Evolutionary conservation across 1,140 invertebrate genomes (phyloP).

Genomic region (Bombus fervidus): DNA sequence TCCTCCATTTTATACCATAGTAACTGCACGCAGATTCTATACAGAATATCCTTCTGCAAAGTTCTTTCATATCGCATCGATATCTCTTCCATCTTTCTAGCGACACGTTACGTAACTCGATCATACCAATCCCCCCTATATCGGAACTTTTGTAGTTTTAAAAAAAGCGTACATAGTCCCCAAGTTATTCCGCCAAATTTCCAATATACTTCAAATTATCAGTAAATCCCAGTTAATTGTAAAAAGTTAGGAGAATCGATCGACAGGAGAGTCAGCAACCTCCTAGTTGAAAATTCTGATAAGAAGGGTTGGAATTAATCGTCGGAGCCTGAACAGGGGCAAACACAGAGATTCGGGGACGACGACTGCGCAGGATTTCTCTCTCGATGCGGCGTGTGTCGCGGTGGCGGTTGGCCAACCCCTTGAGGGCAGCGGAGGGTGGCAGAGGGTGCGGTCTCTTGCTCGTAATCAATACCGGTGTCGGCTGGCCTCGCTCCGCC

Average conservation of each 20-base stretch:
- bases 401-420: slow-evolving; percentile 40
- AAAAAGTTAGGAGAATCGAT: neutral
- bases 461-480: slow-evolving; percentile 62
- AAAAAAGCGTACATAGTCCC: too few relatives aligned
- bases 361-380: slow-evolving; percentile 52
- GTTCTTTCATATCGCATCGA: neutral
- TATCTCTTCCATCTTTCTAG: neutral
- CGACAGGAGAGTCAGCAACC: neutral
- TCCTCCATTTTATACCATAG: slow-evolving; percentile 4
- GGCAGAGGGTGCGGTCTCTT: slow-evolving; percentile 61
- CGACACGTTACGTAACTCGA: too few relatives aligned
- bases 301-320: slow-evolving; percentile 1
- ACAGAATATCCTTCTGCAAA: neutral
- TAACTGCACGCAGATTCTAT: too few relatives aligned
- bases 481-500: slow-evolving; percentile 20
- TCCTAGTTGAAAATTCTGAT: neutral
- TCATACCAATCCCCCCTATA: too few relatives aligned
- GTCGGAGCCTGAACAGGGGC: neutral
- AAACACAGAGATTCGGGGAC: slow-evolving; percentile 28
- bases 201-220: neutral
- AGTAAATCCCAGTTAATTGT: neutral
- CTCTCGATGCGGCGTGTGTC: slow-evolving; percentile 38
- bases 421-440: slow-evolving; percentile 24
- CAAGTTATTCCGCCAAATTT: too few relatives aligned
- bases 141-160: too few relatives aligned